Percentiles rank a stretch among this genome's conserved stretches.
phyloP scores from a whole-genome alignment of 2,797 vertebrate genomes.

The Carcharodon carcharias region DNA sequence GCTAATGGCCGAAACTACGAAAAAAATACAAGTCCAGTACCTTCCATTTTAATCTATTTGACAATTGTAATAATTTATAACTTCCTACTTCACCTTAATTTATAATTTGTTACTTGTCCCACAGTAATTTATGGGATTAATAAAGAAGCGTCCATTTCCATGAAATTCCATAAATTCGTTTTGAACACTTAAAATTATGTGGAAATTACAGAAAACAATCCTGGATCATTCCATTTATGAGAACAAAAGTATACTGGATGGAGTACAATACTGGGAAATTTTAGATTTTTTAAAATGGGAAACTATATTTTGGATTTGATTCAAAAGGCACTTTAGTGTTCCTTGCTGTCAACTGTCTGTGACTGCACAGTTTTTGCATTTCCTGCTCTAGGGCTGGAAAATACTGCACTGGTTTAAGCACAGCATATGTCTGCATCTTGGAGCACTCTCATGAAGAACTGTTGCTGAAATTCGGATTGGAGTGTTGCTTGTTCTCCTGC shows the following conservation, averaged over 20 bases:
- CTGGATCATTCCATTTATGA: neutral
- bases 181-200: neutral
- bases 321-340: slow-evolving; percentile 36
- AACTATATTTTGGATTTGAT: slow-evolving; percentile 18
- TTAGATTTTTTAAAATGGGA: slow-evolving; percentile 30
- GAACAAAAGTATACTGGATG: neutral
- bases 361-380: slow-evolving; percentile 38
- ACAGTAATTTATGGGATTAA: neutral
- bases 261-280: neutral
- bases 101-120: neutral
- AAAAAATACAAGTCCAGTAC: neutral
- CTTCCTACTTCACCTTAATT: neutral
- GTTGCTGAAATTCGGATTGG: slow-evolving; percentile 37
- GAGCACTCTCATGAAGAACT: slow-evolving; percentile 38
- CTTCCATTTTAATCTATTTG: neutral
- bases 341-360: slow-evolving; percentile 34
- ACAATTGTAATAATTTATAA: slow-evolving; percentile 5
- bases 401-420: slow-evolving; percentile 37
- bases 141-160: neutral
- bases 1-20: neutral
- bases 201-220: slow-evolving; percentile 6
- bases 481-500: slow-evolving; percentile 37
- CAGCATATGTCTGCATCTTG: slow-evolving; percentile 36
- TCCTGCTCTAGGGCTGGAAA: slow-evolving; percentile 38
- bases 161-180: neutral